These are phyloP conservation scores for Stomatorhinus walkeri DNA, from an alignment of 2,797 vertebrate species.

Conservation along the genomic window DNA sequence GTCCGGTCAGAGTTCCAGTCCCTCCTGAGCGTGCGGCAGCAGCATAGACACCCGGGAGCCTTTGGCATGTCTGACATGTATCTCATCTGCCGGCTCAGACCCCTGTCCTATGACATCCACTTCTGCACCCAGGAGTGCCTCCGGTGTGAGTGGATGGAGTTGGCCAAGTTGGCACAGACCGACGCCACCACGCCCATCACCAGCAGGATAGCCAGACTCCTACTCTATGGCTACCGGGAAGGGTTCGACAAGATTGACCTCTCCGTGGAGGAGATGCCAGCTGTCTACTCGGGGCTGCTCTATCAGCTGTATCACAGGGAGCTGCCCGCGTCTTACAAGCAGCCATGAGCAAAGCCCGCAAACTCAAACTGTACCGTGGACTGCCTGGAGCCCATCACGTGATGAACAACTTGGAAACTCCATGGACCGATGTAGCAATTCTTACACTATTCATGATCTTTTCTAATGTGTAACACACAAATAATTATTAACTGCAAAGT, in stretches of 20 bases:
- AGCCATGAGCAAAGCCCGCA: constrained; percentile 22
- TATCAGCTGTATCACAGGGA: constrained; percentile 84
- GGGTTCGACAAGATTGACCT: constrained; percentile 81
- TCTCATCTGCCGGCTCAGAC: constrained; percentile 79
- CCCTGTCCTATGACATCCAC: constrained; percentile 69
- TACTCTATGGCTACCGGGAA: constrained; percentile 68
- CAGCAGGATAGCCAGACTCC: constrained; percentile 67
- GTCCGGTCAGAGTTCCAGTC: constrained; percentile 80
- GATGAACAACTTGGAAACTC: not conserved
- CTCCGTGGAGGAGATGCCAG: constrained; percentile 68
- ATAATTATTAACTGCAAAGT: not conserved
- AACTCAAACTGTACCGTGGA: not conserved
- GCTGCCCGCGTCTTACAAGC: constrained; percentile 54
- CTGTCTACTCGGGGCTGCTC: constrained; percentile 71
- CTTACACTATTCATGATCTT: not conserved
- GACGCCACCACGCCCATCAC: constrained; percentile 72
- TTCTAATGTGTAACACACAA: not conserved
- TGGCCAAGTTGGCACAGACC: constrained; percentile 60
- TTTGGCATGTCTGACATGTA: constrained; percentile 92
- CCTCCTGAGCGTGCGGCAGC: constrained; percentile 85
- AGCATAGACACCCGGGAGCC: constrained; percentile 78
- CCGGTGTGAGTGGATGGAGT: constrained; percentile 79
- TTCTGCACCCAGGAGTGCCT: constrained; percentile 84
- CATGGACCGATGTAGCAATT: not conserved
- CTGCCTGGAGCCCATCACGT: not conserved